phyloP scores from a whole-genome alignment of 2,113 vertebrate species.

The Zosterops hypoxanthus region DNA sequence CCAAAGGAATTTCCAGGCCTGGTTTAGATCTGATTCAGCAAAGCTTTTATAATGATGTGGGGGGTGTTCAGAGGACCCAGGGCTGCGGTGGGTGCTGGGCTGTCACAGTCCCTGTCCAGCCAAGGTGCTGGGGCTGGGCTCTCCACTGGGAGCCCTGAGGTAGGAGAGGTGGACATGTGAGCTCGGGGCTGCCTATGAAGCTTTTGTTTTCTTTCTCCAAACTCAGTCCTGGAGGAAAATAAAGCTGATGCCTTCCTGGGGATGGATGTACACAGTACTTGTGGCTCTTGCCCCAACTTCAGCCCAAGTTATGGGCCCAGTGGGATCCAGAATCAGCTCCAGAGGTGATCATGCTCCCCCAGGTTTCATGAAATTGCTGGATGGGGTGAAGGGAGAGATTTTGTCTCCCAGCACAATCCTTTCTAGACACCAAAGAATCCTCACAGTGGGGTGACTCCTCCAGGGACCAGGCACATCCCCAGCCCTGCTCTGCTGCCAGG shows the following conservation, averaged over 20 bases:
- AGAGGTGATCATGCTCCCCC: neutral
- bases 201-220: neutral
- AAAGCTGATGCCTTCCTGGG: neutral
- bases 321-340: neutral
- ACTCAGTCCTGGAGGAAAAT: neutral
- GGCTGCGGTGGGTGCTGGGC: neutral
- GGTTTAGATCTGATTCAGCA: slow-evolving; percentile 57
- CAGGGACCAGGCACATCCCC: rapidly evolving
- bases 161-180: neutral
- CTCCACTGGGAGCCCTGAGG: rapidly evolving
- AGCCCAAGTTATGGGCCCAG: neutral
- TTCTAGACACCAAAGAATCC: neutral
- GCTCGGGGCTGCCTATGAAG: rapidly evolving
- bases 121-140: neutral
- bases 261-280: rapidly evolving
- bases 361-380: neutral
- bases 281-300: rapidly evolving
- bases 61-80: rapidly evolving
- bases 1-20: slow-evolving; percentile 59
- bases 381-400: neutral
- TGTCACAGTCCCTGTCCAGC: neutral
- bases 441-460: rapidly evolving
- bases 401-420: neutral
- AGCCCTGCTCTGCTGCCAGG: neutral
- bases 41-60: neutral